Evolutionary conservation across 2,888 invertebrate species (phyloP).

Genomic region (Nemoura dubitans): DNA sequence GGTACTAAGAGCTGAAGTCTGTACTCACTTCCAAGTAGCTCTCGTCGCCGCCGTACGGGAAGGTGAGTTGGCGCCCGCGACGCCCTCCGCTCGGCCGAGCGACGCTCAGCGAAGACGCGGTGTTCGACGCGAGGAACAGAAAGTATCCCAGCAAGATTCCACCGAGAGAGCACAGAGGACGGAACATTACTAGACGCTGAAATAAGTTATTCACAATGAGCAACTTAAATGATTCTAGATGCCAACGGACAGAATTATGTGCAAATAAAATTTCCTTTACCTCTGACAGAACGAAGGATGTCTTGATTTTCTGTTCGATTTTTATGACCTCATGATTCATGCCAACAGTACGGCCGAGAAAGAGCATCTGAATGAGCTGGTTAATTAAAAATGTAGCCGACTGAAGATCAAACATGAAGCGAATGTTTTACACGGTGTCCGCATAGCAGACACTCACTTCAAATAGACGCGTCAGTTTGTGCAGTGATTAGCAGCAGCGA

Average conservation of each 20-base stretch:
- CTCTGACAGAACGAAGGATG: neutral
- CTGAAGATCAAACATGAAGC: neutral
- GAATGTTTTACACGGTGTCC: neutral
- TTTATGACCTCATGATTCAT: neutral
- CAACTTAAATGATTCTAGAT: too few species aligned
- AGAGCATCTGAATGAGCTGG: neutral
- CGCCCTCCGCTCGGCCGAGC: conserved; percentile 9
- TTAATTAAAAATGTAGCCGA: neutral
- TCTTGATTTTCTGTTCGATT: neutral
- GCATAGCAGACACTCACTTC: neutral
- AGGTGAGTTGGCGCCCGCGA: conserved; percentile 8
- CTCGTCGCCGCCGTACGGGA: conserved; percentile 24
- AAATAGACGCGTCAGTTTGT: neutral
- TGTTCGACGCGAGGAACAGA: neutral
- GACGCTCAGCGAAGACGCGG: neutral
- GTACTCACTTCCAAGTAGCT: conserved; percentile 30
- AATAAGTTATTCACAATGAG: too few species aligned
- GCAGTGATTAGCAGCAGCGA: neutral
- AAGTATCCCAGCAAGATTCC: neutral
- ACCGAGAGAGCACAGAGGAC: neutral
- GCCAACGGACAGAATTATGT: neutral
- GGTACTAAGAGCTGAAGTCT: neutral
- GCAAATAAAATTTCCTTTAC: neutral
- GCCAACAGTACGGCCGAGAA: neutral
- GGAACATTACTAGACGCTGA: neutral